Base-by-base conservation (phyloP, 2,113 vertebrate species). In the Natator depressus region DNA sequence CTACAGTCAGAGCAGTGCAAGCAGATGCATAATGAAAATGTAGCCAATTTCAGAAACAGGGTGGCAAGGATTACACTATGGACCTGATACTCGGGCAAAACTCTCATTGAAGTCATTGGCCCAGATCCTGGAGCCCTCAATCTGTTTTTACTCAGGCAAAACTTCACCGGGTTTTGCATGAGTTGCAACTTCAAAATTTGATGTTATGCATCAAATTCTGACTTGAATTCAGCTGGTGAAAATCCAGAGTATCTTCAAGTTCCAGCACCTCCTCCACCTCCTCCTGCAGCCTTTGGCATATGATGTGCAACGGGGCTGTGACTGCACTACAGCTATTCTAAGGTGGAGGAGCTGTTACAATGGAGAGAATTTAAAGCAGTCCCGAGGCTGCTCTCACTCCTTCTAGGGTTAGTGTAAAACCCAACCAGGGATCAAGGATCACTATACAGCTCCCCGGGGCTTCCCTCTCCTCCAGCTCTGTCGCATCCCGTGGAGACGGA, bases 41-140 rank as follows among this genome's bases (percentile, higher is more conserved):
- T 27, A 84, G 9, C 20, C 47, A 53, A 46, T 5, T 88, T 46
- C 20, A 46, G 16, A n/a, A 47, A 1, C 5, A 47, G 12, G 0
- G 2, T 10, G 35, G 19, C 10, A 47, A 38, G 16, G 47, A 53
- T 1, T 2, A 17, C 42, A 46, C 10, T 13, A 25, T 46, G 16
- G 80, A 53, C 79, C 11, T 27, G 35, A 22, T 10, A 0, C 16
- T 54, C 1, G 1, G 47, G 13, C 10, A n/a, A 0, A 50, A 8
- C 1, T 2, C 3, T 24, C 9, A 35, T 9, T 1, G 5, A 9
- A 24, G 35, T 46, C 31, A 27, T 80, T 75, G 31, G 0, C 0
- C 53, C 53, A 75, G 25, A 14, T 42, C 29, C 31, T 1, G 31
- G 89, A 53, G 72, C 2, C n/a, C 5, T 5, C 5, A 3, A 5